Evolutionary conservation across 30 jellyfish, hydroid and myxozoan species (phyloP).

Genomic region (Aurelia aurita complex sp. Pacific): DNA sequence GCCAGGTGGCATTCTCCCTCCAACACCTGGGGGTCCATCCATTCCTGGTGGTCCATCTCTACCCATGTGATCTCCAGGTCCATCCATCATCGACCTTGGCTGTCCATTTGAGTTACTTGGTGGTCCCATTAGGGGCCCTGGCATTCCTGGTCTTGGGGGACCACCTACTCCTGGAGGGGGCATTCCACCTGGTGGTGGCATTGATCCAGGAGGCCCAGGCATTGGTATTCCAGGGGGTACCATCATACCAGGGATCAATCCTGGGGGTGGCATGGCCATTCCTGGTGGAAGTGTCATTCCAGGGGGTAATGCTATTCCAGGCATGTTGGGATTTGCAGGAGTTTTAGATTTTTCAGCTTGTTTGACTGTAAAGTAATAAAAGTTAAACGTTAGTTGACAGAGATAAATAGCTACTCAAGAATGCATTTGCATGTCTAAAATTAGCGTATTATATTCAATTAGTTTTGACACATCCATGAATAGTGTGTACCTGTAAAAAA

Average conservation of each 20-base stretch:
- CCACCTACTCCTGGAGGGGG: conserved; percentile 37
- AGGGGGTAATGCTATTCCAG: conserved; percentile 84
- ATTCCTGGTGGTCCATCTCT: conserved; percentile 61
- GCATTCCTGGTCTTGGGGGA: conserved; percentile 44
- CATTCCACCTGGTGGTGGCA: conserved; percentile 25
- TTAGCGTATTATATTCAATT: no score
- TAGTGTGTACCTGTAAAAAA: no score
- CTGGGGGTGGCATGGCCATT: conserved; percentile 89
- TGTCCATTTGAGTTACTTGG: conserved; percentile 38
- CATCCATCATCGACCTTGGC: conserved; percentile 53
- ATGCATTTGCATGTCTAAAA: no score
- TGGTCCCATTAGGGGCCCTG: conserved; percentile 32
- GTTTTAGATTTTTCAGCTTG: conserved; percentile 90
- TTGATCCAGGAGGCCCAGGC: conserved; percentile 67
- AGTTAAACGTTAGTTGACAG: no score
- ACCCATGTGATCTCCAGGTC: conserved; percentile 40
- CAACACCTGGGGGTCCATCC: conserved; percentile 45
- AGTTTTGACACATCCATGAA: no score
- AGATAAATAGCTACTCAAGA: no score
- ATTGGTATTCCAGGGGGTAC: conserved; percentile 93
- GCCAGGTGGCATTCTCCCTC: conserved; percentile 42
- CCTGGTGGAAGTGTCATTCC: conserved; percentile 95
- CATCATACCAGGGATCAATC: conserved; percentile 97
- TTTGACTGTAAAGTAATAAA: conserved; percentile 64
- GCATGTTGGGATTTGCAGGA: conserved; percentile 60